These are phyloP conservation scores for Pseudobourletiella spinata DNA, from an alignment of 1,140 invertebrate genomes.

Conservation along the genomic window DNA sequence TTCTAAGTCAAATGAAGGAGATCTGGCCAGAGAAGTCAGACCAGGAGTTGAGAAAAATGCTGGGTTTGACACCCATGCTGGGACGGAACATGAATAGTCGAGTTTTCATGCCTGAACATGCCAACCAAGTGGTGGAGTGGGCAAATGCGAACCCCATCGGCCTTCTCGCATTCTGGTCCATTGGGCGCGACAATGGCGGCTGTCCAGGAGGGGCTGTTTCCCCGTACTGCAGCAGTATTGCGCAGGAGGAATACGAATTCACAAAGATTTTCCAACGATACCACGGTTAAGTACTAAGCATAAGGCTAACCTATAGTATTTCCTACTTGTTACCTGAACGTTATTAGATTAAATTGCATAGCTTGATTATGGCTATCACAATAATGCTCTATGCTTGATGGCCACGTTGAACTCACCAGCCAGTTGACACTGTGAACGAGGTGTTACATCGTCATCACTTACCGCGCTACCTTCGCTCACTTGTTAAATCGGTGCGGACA, in stretches of 20 bases:
- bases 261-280: constrained; percentile 31
- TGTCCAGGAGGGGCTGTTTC: constrained; percentile 11
- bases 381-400: background rate
- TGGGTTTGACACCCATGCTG: constrained; percentile 37
- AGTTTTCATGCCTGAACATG: no score
- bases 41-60: constrained; percentile 31
- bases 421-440: no score
- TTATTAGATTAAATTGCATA: no score
- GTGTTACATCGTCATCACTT: no score
- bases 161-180: constrained; percentile 27
- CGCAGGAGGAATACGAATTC: constrained; percentile 28
- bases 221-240: constrained; percentile 21
- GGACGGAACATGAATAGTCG: constrained; percentile 37
- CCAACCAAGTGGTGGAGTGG: constrained; percentile 34
- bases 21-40: constrained; percentile 35
- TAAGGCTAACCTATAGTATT: no score
- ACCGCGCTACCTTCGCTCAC: no score
- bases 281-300: background rate
- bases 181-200: constrained; percentile 12
- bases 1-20: constrained; percentile 32
- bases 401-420: no score
- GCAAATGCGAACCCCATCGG: constrained; percentile 35
- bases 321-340: no score
- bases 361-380: no score
- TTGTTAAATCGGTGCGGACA: no score